Conservation (phyloP, 1,140 invertebrate genomes). For the Tetramorium parvispinum region DNA sequence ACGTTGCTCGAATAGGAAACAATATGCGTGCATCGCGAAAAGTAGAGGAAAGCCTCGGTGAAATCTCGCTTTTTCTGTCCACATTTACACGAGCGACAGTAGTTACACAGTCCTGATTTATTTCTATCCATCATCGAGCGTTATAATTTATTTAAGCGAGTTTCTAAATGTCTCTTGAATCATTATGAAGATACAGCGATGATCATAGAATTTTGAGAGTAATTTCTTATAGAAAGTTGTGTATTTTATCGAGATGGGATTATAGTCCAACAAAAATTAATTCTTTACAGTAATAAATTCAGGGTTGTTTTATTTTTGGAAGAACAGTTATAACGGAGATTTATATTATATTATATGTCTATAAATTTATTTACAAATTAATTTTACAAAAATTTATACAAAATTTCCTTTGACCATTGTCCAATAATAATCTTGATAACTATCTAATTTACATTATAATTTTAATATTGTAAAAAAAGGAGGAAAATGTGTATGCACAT, state of each 20-base stretch:
- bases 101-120: conserved; percentile 23
- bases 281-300: neutral
- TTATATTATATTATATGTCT: too few species aligned
- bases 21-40: conserved; percentile 12
- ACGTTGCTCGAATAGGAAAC: conserved; percentile 4
- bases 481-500: neutral
- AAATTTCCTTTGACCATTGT: neutral
- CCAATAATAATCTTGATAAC: neutral
- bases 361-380: neutral
- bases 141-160: neutral
- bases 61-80: conserved; percentile 59
- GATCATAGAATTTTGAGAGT: neutral
- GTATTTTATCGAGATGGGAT: neutral
- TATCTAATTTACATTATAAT: conserved; percentile 24
- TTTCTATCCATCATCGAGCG: neutral
- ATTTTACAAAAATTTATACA: neutral
- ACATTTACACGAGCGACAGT: conserved; percentile 16
- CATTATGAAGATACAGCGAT: neutral
- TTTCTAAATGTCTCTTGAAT: conserved; percentile 43
- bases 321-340: neutral
- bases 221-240: neutral
- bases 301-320: neutral
- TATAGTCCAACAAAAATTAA: neutral
- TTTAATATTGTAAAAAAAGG: conserved; percentile 13
- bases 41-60: conserved; percentile 44